phyloP scores from a whole-genome alignment of 2,113 vertebrate genomes.

The Callospermophilus lateralis region DNA sequence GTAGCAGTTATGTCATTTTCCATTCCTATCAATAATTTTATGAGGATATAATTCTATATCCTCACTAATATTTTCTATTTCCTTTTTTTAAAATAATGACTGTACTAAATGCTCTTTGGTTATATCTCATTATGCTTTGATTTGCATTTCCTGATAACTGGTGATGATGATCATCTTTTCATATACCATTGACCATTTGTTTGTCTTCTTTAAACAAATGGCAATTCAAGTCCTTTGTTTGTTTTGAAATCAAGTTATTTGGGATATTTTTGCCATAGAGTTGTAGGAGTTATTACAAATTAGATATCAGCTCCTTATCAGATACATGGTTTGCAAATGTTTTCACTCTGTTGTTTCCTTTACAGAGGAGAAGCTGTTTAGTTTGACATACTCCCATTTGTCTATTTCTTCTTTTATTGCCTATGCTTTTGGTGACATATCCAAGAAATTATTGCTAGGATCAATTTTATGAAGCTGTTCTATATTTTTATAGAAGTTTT shows the following conservation, averaged over 20 bases:
- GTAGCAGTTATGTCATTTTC: background rate
- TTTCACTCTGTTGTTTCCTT: background rate
- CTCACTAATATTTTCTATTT: background rate
- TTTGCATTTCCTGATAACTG: background rate
- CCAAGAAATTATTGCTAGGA: background rate
- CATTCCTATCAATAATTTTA: background rate
- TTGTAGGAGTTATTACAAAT: background rate
- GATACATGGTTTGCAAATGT: background rate
- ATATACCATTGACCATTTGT: background rate
- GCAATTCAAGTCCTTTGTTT: background rate
- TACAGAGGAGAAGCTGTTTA: background rate
- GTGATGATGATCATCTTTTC: background rate
- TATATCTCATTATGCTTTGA: background rate
- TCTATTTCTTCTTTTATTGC: background rate
- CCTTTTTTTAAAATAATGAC: background rate
- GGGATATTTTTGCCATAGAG: background rate
- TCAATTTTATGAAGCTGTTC: background rate
- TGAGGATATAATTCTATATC: background rate
- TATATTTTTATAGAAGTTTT: background rate
- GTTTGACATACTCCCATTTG: background rate
- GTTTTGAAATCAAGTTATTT: constrained; percentile 18
- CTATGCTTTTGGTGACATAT: background rate
- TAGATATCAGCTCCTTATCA: background rate
- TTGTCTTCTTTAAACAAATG: constrained; percentile 12
- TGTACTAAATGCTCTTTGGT: background rate